A percentile compares a stretch with the other conserved stretches of the same genome.
Evolutionary conservation across 2,797 vertebrate species (phyloP).

Genomic region (Sitta carolinensis): DNA sequence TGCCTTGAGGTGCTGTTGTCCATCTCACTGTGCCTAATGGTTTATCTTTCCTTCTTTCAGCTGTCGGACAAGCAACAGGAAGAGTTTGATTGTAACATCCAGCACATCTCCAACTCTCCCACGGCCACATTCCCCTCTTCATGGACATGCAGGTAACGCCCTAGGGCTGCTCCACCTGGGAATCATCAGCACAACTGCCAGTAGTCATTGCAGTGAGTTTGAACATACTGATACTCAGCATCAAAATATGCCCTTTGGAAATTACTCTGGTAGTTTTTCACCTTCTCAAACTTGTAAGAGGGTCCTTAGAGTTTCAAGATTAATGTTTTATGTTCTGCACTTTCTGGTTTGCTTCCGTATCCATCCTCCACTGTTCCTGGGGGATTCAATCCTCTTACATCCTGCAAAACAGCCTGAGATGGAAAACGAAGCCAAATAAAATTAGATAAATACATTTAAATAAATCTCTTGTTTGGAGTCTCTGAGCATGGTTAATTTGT

Average conservation of each 20-base stretch:
- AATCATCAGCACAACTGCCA: not conserved
- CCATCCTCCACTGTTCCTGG: not conserved
- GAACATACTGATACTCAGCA: not conserved
- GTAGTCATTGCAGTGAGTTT: not conserved
- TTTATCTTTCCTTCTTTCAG: conserved; percentile 73
- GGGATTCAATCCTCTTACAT: not conserved
- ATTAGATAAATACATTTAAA: not conserved
- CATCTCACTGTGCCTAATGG: not conserved
- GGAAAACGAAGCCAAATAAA: not conserved
- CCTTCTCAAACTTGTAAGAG: not conserved
- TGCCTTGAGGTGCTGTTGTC: not conserved
- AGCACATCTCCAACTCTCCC: conserved; percentile 95
- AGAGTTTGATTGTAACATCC: conserved; percentile 96
- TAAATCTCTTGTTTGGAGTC: not conserved
- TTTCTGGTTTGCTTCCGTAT: not conserved
- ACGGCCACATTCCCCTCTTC: conserved; percentile 93
- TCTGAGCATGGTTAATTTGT: not conserved
- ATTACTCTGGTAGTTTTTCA: not conserved
- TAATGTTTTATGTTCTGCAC: not conserved
- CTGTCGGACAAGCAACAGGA: conserved; percentile 95
- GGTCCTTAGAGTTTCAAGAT: not conserved
- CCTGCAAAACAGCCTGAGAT: not conserved
- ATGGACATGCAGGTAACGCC: conserved; percentile 89
- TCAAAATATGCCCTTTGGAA: not conserved
- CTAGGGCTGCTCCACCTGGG: not conserved